Base-by-base conservation (phyloP, 2,888 invertebrate species). In the Cyrtodaria siliqua region DNA sequence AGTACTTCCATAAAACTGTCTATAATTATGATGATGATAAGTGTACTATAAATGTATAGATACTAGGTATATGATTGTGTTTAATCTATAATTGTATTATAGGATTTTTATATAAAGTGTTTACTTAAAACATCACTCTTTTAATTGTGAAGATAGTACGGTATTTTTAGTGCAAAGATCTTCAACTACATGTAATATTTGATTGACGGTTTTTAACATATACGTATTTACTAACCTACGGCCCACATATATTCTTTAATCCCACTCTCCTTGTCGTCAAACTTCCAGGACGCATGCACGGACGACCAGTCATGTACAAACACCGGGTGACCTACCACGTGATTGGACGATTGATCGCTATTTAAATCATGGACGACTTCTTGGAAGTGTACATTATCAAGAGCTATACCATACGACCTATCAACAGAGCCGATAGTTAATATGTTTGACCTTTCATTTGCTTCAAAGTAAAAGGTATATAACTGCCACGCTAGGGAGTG, bases 231-330 rank as follows among this genome's bases (percentile, higher is more conserved):
- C n/a, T n/a, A n/a, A 81, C 85, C 85, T 63, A 85, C 78, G 9
- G 85, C 85, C 85, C 83, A 85, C 16, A 47, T 56, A 57, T 82
- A 82, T 23, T 77, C 72, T 3, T 59, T 60, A 14, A 84, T 78
- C 1, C 64, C 70, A 49, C 75, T 78, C 14, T 83, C 83, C 8
- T 40, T 23, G 55, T 85, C 85, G 18, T 66, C 26, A 73, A 77
- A 79, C 20, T 64, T 66, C 85, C 85, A 85, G 0, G 79, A 61
- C 4, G 75, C 85, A 70, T 81, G 76, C 14, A 82, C 52, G 0
- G 82, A 77, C 6, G 77, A 68, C 73, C 76, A 82, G 23, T 79
- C 77, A 62, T 82, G 79, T 3, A 79, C 18, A 55, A 70, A 79
- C 1, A 77, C 82, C 9, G 74, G 61, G 29, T 82, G 82, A 8